phyloP scores from a whole-genome alignment of 1,140 invertebrate species.

The Cardiocondyla obscurior region DNA sequence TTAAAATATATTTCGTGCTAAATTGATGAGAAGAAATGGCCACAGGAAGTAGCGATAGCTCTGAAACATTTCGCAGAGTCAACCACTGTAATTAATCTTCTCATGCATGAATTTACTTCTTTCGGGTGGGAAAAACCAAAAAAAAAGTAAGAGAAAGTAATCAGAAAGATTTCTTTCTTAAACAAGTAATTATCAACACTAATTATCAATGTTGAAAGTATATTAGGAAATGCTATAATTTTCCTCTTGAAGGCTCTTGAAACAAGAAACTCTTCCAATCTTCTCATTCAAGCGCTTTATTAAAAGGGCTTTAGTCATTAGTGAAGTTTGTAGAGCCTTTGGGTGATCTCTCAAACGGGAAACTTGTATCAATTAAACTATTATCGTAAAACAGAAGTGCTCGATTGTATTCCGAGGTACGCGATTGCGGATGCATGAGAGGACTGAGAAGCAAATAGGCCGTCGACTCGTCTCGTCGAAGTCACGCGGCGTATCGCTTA shows the following conservation, averaged over 20 bases:
- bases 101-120: not conserved
- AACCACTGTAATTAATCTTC: constrained; percentile 11
- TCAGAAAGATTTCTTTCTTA: not conserved
- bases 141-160: not conserved
- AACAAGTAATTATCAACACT: not conserved
- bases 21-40: not conserved
- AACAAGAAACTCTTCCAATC: not conserved
- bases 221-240: not conserved
- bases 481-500: not conserved
- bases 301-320: constrained; percentile 10
- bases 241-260: not conserved
- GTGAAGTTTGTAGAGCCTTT: constrained; percentile 19
- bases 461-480: not conserved
- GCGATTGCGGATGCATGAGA: constrained; percentile 6
- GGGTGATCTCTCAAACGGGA: constrained; percentile 26
- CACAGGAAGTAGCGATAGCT: not conserved
- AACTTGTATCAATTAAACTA: constrained; percentile 38
- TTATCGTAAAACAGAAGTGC: not conserved
- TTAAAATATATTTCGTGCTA: not conserved
- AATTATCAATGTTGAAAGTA: not conserved
- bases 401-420: not conserved
- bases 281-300: not conserved
- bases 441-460: not conserved
- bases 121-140: no score
- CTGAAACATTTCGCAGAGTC: not conserved